Percentiles rank a stretch among this genome's conserved stretches.
These are phyloP conservation scores for Luperina nickerlii DNA, from an alignment of 2,888 invertebrate species.

Conservation along the genomic window DNA sequence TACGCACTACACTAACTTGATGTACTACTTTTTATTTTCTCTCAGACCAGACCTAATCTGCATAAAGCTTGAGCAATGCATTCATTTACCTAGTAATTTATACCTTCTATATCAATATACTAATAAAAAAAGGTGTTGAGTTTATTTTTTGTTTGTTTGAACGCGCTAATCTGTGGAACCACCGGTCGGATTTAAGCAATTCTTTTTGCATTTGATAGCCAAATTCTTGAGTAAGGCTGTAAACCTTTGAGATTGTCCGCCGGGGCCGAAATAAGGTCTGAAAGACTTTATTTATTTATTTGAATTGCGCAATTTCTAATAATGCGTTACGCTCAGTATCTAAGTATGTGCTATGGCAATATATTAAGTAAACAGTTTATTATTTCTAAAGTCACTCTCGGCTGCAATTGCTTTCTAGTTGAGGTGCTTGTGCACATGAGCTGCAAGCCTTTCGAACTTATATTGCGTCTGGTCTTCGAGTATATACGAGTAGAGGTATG, in stretches of 20 bases:
- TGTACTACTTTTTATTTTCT: neutral
- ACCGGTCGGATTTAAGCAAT: neutral
- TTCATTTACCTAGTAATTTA: neutral
- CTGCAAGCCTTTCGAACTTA: neutral
- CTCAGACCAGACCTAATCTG: neutral
- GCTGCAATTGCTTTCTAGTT: conserved; percentile 51
- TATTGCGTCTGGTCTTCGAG: neutral
- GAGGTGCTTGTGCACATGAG: conserved; percentile 15
- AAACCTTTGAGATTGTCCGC: too few species aligned
- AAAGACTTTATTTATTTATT: too few species aligned
- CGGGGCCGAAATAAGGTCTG: too few species aligned
- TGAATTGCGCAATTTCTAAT: conserved; percentile 14
- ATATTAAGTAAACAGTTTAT: conserved; percentile 3
- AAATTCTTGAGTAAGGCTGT: too few species aligned
- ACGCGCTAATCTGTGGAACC: neutral
- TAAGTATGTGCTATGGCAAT: conserved; percentile 13
- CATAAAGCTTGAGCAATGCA: conserved; percentile 20
- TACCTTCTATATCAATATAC: too few species aligned
- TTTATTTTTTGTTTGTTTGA: neutral
- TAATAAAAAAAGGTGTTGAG: neutral
- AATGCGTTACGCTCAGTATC: conserved; percentile 6
- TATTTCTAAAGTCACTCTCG: conserved; percentile 26
- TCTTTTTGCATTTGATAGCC: neutral
- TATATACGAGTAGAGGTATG: neutral
- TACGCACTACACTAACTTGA: conserved; percentile 4